phyloP scores from a whole-genome alignment of 2,888 invertebrate genomes.

The Nomada flava region DNA sequence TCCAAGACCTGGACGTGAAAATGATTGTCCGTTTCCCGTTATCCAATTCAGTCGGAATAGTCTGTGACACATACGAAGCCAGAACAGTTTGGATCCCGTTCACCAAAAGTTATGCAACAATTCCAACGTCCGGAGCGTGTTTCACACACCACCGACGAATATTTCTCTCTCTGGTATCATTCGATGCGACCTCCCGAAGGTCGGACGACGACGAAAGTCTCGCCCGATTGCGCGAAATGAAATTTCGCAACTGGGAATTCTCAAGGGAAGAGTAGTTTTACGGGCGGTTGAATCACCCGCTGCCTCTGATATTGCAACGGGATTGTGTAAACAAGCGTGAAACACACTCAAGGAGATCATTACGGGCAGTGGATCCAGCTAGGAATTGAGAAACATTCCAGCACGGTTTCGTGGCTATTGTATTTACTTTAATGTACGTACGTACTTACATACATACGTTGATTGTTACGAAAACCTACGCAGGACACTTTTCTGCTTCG shows the following conservation, averaged over 20 bases:
- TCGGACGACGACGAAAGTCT: slow-evolving; percentile 54
- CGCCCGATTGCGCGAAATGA: slow-evolving; percentile 13
- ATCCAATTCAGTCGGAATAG: slow-evolving; percentile 32
- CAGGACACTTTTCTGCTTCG: neutral
- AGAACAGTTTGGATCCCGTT: neutral
- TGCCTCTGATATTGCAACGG: neutral
- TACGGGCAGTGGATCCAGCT: neutral
- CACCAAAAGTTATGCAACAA: slow-evolving; percentile 60
- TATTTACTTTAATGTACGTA: no score
- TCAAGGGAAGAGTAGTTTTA: neutral
- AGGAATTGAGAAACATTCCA: slow-evolving; percentile 27
- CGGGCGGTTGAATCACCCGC: neutral
- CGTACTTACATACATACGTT: neutral
- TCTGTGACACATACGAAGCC: no score
- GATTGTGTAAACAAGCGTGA: slow-evolving; percentile 15
- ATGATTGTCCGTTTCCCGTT: slow-evolving; percentile 49
- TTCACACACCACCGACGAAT: neutral
- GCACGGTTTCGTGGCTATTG: slow-evolving; percentile 21
- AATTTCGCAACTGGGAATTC: slow-evolving; percentile 29
- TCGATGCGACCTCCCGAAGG: slow-evolving; percentile 42
- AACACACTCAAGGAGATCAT: neutral
- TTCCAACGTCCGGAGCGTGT: slow-evolving; percentile 50
- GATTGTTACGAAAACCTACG: slow-evolving; percentile 38
- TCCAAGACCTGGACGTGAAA: slow-evolving; percentile 18
- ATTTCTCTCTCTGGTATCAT: no score